These are phyloP conservation scores for Arctia plantaginis DNA, from an alignment of 2,888 invertebrate species.

Conservation along the genomic window DNA sequence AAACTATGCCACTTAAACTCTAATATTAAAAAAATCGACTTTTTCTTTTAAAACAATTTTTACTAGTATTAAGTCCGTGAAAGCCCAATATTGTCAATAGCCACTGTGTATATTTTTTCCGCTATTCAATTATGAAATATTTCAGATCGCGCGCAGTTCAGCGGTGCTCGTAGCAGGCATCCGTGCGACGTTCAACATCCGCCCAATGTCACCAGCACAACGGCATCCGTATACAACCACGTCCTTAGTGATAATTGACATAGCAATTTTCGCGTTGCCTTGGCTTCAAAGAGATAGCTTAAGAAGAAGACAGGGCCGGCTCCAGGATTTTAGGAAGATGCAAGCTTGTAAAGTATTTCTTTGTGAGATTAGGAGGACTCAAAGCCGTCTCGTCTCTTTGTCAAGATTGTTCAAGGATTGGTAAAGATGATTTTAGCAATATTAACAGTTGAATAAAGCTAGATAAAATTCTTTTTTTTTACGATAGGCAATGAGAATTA, in stretches of 20 bases:
- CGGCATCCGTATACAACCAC: conserved; percentile 48
- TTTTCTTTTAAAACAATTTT: neutral
- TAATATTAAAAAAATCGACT: too few species aligned
- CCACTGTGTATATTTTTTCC: neutral
- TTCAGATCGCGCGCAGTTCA: conserved; percentile 78
- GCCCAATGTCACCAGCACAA: conserved; percentile 63
- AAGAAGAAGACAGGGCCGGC: conserved; percentile 15
- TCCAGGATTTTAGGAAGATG: neutral
- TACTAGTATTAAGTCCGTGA: neutral
- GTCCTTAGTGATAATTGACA: conserved; percentile 39
- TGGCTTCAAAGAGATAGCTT: conserved; percentile 31
- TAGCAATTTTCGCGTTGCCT: conserved; percentile 25
- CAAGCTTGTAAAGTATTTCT: neutral
- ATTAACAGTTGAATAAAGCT: neutral
- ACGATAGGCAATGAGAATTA: neutral
- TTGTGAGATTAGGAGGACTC: neutral
- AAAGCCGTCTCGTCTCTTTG: neutral
- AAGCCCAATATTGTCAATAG: neutral
- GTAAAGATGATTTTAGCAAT: conserved; percentile 8
- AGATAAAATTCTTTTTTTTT: neutral
- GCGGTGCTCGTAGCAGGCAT: conserved; percentile 79
- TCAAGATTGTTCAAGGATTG: neutral
- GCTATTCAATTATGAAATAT: conserved; percentile 18
- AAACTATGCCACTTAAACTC: too few species aligned
- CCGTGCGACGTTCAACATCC: conserved; percentile 61